Percentiles rank a stretch among this genome's conserved stretches.
Evolutionary conservation across 2,113 vertebrate genomes (phyloP).

Genomic region (Echinops telfairi): DNA sequence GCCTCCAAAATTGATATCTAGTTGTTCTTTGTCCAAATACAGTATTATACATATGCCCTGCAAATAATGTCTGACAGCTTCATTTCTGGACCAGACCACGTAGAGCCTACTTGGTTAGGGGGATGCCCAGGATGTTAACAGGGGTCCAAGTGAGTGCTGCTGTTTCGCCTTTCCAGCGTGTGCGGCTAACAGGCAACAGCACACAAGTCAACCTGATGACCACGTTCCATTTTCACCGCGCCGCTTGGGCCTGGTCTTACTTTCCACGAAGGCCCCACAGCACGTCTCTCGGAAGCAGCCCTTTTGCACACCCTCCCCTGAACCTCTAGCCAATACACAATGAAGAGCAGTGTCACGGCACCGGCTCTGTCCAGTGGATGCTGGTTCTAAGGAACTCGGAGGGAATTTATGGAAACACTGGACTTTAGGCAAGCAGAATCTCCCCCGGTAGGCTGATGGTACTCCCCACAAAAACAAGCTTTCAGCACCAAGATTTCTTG

Average conservation of each 20-base stretch:
- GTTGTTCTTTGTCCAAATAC: conserved; percentile 19
- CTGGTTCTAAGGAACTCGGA: not conserved
- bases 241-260: not conserved
- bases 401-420: not conserved
- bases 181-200: not conserved
- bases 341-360: not conserved
- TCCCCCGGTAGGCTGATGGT: not conserved
- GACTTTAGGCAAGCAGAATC: not conserved
- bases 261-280: not conserved
- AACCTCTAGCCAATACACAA: not conserved
- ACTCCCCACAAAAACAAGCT: not conserved
- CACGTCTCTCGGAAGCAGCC: not conserved
- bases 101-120: not conserved
- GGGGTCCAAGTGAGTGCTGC: not conserved
- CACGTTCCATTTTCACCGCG: not conserved
- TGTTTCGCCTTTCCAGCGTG: not conserved
- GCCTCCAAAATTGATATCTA: conserved; percentile 39
- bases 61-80: conserved; percentile 41
- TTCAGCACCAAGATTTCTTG: not conserved
- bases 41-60: not conserved
- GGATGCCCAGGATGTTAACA: not conserved
- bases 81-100: conserved; percentile 10
- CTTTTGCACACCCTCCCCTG: not conserved
- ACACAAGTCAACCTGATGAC: not conserved
- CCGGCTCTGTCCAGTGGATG: not conserved